Evolutionary conservation across 2,888 invertebrate genomes (phyloP), one percentile per base, ranked within the genome.

Genomic region (Drosophila bunnanda): DNA sequence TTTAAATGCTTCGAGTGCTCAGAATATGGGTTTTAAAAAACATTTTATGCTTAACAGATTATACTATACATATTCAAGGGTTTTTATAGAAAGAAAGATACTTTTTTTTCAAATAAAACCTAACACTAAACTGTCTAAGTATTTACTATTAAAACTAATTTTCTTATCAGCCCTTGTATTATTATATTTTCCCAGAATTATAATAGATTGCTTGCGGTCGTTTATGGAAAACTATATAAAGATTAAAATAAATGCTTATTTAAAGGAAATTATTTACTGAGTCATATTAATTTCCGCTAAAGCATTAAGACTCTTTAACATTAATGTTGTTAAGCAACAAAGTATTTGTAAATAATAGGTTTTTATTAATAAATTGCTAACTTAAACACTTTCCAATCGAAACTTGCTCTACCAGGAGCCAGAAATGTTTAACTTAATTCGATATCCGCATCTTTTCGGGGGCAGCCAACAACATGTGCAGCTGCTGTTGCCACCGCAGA

Each of bases 401-500:
- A 60, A 60, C 30, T 10, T 41, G 56, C 59, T 22, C 7, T 59
- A 32, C n/a, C 39, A 59, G 57, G 39, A 56, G 59, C 20, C 59
- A 55, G n/a, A 34, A 60, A 56, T 60, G 57, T 57, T 57, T 57
- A 32, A 41, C 30, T 41, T 41, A 60, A 57, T 32, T 60, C 50
- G 22, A 60, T 60, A 60, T 60, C 39, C 59, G 39, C 57, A 55
- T 32, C 56, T 50, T 48, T 57, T 57, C 9, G 25, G 48, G 48
- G 34, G 8, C 22, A 25, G 22, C n/a, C n/a, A n/a, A 13, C 38
- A 22, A 38, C 59, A 39, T 56, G 59, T 44, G 62, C 62, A 61
- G 48, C 62, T 32, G 50, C 20, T 32, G 50, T 32, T 25, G 61
- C 39, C 46, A 25, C 25, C 64, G 38, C 64, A n/a, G 34, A 61